These are phyloP conservation scores for Lagenorhynchus albirostris DNA, from an alignment of 2,113 vertebrate species.

Conservation along the genomic window DNA sequence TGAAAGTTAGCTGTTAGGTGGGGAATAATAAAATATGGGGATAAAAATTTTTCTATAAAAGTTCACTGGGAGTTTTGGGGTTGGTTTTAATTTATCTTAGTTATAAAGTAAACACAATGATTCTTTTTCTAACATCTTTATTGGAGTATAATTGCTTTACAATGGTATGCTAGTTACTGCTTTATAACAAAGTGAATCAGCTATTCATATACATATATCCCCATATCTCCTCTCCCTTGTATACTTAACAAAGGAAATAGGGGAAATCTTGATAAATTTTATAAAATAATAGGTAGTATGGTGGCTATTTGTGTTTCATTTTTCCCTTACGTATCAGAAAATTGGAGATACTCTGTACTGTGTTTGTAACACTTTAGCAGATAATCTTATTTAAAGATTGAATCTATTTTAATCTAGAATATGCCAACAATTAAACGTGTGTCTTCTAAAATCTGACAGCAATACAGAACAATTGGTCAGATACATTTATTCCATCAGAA, in stretches of 20 bases:
- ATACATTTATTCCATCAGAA: background rate
- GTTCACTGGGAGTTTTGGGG: background rate
- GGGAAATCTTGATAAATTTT: background rate
- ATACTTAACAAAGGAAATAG: background rate
- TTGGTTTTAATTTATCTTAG: background rate
- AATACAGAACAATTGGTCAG: background rate
- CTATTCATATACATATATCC: too few relatives aligned
- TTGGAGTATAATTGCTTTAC: too few relatives aligned
- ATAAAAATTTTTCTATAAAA: background rate
- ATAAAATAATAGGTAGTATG: background rate
- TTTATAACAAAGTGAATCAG: too few relatives aligned
- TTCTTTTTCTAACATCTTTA: too few relatives aligned
- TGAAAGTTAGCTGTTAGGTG: background rate
- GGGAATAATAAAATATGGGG: background rate
- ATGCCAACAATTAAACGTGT: background rate
- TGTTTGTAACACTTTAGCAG: background rate
- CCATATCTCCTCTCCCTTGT: too few relatives aligned
- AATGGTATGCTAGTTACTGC: too few relatives aligned
- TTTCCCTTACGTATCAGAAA: background rate
- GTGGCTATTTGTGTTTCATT: background rate
- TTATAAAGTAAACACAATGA: background rate
- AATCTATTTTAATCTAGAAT: background rate
- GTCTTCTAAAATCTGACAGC: background rate
- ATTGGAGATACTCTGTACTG: too few relatives aligned
- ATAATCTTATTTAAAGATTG: background rate